Conservation (phyloP, 2,113 vertebrate species). For the Geothlypis trichas region DNA sequence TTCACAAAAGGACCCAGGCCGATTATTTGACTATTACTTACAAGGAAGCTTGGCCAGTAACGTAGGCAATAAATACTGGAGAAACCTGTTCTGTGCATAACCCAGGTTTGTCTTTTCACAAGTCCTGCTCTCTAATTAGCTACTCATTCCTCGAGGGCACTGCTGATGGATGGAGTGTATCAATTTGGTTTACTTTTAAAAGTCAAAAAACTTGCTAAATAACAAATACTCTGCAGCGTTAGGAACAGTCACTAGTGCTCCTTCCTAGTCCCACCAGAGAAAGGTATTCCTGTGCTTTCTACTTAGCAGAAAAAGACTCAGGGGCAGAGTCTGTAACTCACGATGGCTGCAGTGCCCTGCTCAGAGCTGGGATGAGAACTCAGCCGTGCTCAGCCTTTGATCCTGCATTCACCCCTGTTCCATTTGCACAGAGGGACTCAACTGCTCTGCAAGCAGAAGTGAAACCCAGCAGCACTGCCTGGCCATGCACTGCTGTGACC, state of each 20-base stretch:
- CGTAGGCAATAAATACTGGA: slow-evolving; percentile 56
- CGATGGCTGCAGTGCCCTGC: neutral
- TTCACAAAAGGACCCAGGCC: slow-evolving; percentile 64
- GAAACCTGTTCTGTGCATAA: slow-evolving; percentile 65
- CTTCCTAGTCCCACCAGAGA: neutral
- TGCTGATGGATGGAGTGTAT: slow-evolving; percentile 40
- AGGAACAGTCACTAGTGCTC: neutral
- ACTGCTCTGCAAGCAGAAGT: neutral
- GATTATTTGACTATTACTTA: slow-evolving; percentile 68
- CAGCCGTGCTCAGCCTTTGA: neutral
- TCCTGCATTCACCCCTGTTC: neutral
- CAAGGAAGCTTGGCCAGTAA: slow-evolving; percentile 58
- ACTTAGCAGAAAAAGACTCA: neutral
- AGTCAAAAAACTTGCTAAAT: neutral
- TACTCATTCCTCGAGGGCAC: slow-evolving; percentile 49
- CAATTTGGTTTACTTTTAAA: neutral
- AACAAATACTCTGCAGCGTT: neutral
- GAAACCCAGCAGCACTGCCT: neutral
- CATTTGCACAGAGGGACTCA: neutral
- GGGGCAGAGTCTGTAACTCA: neutral
- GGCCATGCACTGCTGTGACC: neutral
- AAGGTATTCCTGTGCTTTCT: neutral
- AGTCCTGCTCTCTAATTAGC: slow-evolving; percentile 63
- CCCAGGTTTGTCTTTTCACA: slow-evolving; percentile 47
- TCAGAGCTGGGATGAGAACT: neutral